These are phyloP conservation scores for Lepeophtheirus salmonis DNA, from an alignment of 1,140 invertebrate genomes.

Conservation along the genomic window DNA sequence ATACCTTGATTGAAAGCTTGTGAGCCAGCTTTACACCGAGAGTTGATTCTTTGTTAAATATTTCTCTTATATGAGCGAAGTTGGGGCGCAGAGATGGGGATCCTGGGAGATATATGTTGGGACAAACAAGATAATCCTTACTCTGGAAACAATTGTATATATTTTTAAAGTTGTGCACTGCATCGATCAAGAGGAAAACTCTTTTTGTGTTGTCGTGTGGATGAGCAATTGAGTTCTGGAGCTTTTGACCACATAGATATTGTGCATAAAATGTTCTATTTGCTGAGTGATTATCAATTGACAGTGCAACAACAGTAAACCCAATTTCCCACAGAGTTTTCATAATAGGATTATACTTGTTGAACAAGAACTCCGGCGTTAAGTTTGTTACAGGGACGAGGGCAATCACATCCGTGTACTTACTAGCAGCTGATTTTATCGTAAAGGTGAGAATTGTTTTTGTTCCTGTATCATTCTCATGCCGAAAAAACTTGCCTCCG, in stretches of 20 bases:
- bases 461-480: not conserved
- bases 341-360: not conserved
- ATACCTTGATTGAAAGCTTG: not conserved
- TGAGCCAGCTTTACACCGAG: not conserved
- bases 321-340: not conserved
- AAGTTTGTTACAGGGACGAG: not conserved
- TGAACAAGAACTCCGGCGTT: not conserved
- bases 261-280: constrained; percentile 6
- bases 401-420: not conserved
- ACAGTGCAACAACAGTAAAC: not conserved
- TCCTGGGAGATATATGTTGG: not conserved
- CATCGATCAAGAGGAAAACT: not conserved
- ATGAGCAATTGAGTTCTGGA: not conserved
- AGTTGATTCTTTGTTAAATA: not conserved
- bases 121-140: not conserved
- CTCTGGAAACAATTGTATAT: not conserved
- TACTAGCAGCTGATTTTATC: constrained; percentile 1
- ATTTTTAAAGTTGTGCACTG: constrained; percentile 2
- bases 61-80: constrained; percentile 4
- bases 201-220: not conserved
- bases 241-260: not conserved
- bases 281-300: not conserved
- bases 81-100: not conserved
- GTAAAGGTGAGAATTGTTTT: constrained; percentile 1
- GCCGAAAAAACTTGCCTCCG: constrained; percentile 4